These are phyloP conservation scores for Nycticryphes semicollaris DNA, from an alignment of 2,113 vertebrate species.

Conservation along the genomic window DNA sequence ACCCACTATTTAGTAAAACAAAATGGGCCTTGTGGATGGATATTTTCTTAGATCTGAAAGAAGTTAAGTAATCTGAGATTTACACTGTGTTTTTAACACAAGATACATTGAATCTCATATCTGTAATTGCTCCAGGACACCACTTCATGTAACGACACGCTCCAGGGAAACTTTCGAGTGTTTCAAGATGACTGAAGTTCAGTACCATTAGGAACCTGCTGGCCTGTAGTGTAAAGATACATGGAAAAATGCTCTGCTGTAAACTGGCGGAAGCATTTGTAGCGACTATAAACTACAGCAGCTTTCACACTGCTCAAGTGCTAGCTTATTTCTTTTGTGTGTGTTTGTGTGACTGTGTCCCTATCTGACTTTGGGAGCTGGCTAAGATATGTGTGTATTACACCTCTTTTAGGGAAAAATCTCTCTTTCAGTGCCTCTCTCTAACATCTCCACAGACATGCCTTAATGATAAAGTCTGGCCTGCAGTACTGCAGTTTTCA, in stretches of 20 bases:
- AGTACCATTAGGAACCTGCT: not conserved
- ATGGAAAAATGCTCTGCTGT: not conserved
- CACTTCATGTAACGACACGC: not conserved
- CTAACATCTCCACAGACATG: not conserved
- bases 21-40: not conserved
- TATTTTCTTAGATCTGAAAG: not conserved
- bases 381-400: not conserved
- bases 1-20: not conserved
- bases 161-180: not conserved
- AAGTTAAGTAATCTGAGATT: not conserved
- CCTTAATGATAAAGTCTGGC: not conserved
- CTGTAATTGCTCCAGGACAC: not conserved
- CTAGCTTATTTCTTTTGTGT: not conserved
- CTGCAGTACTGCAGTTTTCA: not conserved
- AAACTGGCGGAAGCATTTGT: not conserved
- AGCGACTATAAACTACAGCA: not conserved
- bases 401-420: not conserved
- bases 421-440: not conserved
- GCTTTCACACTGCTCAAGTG: not conserved
- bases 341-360: not conserved
- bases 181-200: not conserved
- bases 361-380: not conserved
- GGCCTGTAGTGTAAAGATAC: not conserved
- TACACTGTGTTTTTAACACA: not conserved
- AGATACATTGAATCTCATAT: not conserved